Evolutionary conservation across 53 echinoderm and acorn worm genomes (phyloP).

Genomic region (Apostichopus leukothele): DNA sequence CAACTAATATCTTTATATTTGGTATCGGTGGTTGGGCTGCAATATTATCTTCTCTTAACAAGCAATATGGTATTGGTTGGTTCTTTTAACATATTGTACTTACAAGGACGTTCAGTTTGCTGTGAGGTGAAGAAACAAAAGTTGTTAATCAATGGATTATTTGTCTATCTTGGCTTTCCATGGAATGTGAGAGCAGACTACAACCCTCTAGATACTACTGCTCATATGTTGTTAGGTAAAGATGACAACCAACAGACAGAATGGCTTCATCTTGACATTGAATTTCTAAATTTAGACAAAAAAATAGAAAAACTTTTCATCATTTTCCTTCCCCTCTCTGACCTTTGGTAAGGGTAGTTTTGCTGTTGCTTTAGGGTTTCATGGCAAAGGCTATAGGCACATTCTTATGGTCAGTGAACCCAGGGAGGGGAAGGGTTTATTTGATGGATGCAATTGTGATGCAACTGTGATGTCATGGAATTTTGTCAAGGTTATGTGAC

Average conservation of each 20-base stretch:
- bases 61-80: too few relatives aligned
- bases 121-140: too few relatives aligned
- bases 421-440: background rate
- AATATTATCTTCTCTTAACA: too few relatives aligned
- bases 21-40: too few relatives aligned
- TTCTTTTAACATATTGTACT: too few relatives aligned
- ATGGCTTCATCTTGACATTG: background rate
- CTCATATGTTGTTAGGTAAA: background rate
- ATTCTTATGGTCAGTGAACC: background rate
- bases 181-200: background rate
- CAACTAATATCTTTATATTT: too few relatives aligned
- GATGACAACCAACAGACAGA: background rate
- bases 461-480: too few relatives aligned
- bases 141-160: background rate
- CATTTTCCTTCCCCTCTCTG: background rate
- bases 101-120: too few relatives aligned
- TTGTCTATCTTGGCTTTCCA: background rate
- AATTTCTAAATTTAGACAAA: constrained; percentile 8
- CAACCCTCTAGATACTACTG: background rate
- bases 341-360: background rate
- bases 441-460: too few relatives aligned
- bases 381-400: background rate
- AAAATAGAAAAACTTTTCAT: background rate
- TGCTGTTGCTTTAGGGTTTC: background rate
- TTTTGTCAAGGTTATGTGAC: too few relatives aligned